Base-by-base conservation (phyloP, 2,888 invertebrate genomes). In the Mactromeris polynyma region DNA sequence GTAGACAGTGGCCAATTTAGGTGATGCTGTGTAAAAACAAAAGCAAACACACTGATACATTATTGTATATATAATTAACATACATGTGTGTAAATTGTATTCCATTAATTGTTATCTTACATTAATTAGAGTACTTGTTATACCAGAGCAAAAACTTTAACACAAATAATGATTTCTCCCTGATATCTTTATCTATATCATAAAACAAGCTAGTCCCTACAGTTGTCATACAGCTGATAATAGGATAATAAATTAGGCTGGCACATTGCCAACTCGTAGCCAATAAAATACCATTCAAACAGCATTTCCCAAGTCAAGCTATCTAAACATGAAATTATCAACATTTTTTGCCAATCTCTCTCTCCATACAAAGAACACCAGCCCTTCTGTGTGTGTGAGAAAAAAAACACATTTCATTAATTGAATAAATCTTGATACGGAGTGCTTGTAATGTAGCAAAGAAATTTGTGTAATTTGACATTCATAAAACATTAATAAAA, bases 181-280 rank as follows among this genome's bases (percentile, higher is more conserved):
- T 33, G 73, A 73, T 73, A 33, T 33, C 73, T 73, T 73, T 73
- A 73, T 73, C 73, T 73, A 73, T 33, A 73, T 73, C 31, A 73
- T 73, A 73, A 73, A 73, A 73, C 42, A 79, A 73, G 73, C 73
- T 46, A 81, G 54, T 38, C 83, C 85, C 73, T 82, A 84, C 83
- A 85, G 87, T 87, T 90, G 89, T 90, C 89, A 90, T 87, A 85
- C 85, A 77, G 42, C 42, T 82, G 89, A 87, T 90, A 90, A 90
- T 90, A 42, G 82, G 87, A 85, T 90, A 87, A 90, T 90, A 90
- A 90, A 90, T 85, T 83, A 79, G 82, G 54, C 73, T 90, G 89
- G 89, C 89, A 87, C 19, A 17, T 19, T 38, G 89, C 89, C 89
- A 90, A 64, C 46, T 7, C 58, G 80, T 78, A 87, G 84, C 84